Conservation (phyloP, 2,113 vertebrate genomes). For the Scomber scombrus region DNA sequence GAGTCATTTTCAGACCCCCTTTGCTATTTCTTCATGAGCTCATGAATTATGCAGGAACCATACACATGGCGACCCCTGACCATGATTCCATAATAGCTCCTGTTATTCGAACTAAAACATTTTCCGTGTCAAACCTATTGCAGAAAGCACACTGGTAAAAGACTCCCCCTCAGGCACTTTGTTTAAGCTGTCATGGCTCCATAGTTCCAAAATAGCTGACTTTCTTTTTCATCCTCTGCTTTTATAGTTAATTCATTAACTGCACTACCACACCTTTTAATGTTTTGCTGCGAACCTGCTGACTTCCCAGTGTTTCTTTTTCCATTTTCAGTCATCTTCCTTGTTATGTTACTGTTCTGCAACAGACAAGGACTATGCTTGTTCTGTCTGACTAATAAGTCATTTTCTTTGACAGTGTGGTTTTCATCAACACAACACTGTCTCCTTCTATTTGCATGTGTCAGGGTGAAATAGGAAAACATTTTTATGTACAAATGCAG, state of each 20-base stretch:
- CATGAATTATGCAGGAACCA: constrained; percentile 94
- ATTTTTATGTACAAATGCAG: constrained; percentile 59
- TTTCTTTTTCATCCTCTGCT: constrained; percentile 84
- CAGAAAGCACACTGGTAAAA: constrained; percentile 90
- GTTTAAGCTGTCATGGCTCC: constrained; percentile 95
- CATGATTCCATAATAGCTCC: constrained; percentile 93
- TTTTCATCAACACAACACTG: constrained; percentile 24
- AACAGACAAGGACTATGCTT: constrained; percentile 15
- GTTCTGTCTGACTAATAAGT: constrained; percentile 26
- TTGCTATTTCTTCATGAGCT: constrained; percentile 87
- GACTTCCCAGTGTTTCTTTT: constrained; percentile 72
- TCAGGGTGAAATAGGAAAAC: constrained; percentile 57
- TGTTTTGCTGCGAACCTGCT: constrained; percentile 88
- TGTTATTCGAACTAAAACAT: constrained; percentile 98
- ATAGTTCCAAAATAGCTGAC: constrained; percentile 89
- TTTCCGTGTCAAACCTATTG: constrained; percentile 94
- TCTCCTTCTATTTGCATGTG: constrained; percentile 28
- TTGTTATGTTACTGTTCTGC: constrained; percentile 30
- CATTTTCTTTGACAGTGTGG: constrained; percentile 25
- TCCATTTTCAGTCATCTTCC: constrained; percentile 42
- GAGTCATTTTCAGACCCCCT: constrained; percentile 86
- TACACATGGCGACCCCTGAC: constrained; percentile 87
- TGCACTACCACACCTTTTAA: constrained; percentile 89
- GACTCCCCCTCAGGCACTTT: constrained; percentile 92
- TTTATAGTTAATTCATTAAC: constrained; percentile 91